Base-by-base conservation (phyloP, 2,113 vertebrate species). In the Sula dactylatra region DNA sequence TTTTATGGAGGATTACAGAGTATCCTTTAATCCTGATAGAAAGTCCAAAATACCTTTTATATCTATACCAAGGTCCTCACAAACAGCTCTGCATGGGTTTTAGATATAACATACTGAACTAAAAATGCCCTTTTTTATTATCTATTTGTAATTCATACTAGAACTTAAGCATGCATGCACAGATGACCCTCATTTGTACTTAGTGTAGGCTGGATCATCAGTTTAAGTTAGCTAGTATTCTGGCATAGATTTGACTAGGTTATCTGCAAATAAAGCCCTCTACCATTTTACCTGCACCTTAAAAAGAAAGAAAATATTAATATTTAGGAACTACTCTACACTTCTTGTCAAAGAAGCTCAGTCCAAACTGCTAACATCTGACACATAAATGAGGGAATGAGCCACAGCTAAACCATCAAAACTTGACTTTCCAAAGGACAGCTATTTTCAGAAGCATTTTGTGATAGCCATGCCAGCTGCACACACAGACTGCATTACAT, bases 371-470 rank as follows among this genome's bases (percentile, higher is more conserved):
- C 65, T 44, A 32, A 64, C 27, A 47, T 66, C 38, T 59, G 73
- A 81, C 50, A 61, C 3, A 4, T 16, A 56, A 85, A 59, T 34
- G 49, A 61, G 44, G 55, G 52, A 89, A 76, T 25, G 65, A 85
- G 25, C 52, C 38, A 31, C 52, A 45, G 74, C 36, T 86, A 92
- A 52, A 36, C 59, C 24, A 16, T 25, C 34, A 11, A 40, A 79
- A 52, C 62, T 27, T 92, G 96, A 95, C 94, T 96, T 97, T 96
- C 70, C 64, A 8, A 88, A 93, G 93, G 92, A 94, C 90, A 97
- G 95, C 50, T 93, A 87, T 94, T 95, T 88, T 95, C 87, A 64
- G 73, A 54, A 69, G 62, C 50, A 50, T 94, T 93, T 47, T 82
- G 74, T 16, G 71, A 76, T n/a, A 80, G 92, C 79, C 15, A 42